These are phyloP conservation scores for Tricholaema leucomelas DNA, from an alignment of 2,113 vertebrate genomes.

Conservation along the genomic window DNA sequence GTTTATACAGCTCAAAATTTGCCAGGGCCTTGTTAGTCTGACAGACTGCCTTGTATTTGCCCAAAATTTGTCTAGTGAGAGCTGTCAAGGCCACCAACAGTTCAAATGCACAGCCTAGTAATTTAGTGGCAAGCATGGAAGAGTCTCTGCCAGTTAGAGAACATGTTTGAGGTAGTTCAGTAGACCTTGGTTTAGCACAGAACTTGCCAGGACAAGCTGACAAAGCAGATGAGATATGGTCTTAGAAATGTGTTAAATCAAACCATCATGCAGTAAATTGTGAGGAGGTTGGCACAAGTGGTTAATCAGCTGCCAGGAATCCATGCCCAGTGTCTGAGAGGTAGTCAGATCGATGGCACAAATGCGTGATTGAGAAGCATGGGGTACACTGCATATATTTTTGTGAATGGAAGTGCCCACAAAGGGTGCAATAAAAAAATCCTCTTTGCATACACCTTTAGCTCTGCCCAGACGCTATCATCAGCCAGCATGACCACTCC, in stretches of 20 bases:
- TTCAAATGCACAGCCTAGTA: not conserved
- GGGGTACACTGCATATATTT: not conserved
- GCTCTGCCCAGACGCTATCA: not conserved
- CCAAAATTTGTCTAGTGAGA: not conserved
- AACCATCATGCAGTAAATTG: not conserved
- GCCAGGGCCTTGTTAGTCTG: not conserved
- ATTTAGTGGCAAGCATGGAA: not conserved
- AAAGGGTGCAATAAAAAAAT: not conserved
- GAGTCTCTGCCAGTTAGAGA: not conserved
- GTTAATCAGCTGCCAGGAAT: not conserved
- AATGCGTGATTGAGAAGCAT: not conserved
- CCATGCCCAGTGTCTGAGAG: not conserved
- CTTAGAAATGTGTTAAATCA: not conserved
- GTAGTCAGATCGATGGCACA: not conserved
- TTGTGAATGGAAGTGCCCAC: not conserved
- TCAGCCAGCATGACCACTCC: not conserved
- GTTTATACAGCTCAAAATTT: not conserved
- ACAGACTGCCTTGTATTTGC: not conserved
- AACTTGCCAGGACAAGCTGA: not conserved
- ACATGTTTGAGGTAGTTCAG: not conserved
- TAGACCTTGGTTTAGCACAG: accelerated
- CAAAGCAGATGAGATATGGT: not conserved
- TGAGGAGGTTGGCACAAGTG: not conserved
- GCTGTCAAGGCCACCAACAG: not conserved
- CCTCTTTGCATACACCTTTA: not conserved